A percentile compares a stretch with the other conserved stretches of the same genome.
These are phyloP conservation scores for Thyatira batis DNA, from an alignment of 2,888 invertebrate species.

Conservation along the genomic window DNA sequence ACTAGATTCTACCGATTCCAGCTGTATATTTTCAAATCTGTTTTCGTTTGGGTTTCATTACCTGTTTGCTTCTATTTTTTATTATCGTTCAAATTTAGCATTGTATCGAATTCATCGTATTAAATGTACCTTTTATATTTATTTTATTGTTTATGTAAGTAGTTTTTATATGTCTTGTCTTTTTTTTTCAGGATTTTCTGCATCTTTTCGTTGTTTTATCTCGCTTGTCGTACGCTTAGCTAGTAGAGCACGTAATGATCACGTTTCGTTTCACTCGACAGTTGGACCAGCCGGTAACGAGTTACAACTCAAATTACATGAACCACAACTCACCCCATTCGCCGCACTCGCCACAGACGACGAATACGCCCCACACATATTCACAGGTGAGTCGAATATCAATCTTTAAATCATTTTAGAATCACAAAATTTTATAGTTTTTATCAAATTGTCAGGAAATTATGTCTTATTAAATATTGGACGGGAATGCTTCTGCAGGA, in stretches of 20 bases:
- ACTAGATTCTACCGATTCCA: background rate
- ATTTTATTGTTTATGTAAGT: conserved; percentile 4
- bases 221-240: conserved; percentile 34
- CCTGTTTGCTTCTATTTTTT: conserved; percentile 1
- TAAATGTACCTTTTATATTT: background rate
- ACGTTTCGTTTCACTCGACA: conserved; percentile 34
- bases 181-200: conserved; percentile 48
- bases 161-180: conserved; percentile 27
- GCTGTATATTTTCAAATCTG: background rate
- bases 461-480: too few species aligned
- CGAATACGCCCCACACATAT: conserved; percentile 72
- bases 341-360: conserved; percentile 71
- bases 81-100: background rate
- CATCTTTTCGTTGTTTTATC: conserved; percentile 46
- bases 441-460: too few species aligned
- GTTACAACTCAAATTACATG: conserved; percentile 70
- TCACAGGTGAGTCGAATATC: conserved; percentile 65
- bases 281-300: conserved; percentile 72
- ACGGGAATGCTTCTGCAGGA: too few species aligned
- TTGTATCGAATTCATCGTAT: background rate
- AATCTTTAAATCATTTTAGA: too few species aligned
- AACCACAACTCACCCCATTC: conserved; percentile 76
- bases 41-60: background rate
- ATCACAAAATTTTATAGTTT: too few species aligned
- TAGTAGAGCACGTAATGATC: conserved; percentile 9